Base-by-base conservation (phyloP, 2,113 vertebrate genomes). In the Neoarius graeffei region DNA sequence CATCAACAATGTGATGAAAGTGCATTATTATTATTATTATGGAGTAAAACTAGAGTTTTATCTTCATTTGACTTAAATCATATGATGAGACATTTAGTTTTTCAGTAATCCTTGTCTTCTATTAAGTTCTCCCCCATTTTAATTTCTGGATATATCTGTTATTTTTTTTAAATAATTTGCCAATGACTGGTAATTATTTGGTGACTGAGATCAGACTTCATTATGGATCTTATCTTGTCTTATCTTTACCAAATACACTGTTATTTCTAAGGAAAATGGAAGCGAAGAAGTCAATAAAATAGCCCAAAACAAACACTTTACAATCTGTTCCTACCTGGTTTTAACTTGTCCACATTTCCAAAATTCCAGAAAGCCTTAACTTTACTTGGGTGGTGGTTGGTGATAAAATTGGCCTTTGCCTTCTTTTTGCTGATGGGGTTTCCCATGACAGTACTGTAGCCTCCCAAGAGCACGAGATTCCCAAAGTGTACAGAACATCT, bases 351-450 rank as follows among this genome's bases (percentile, higher is more conserved):
- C 27, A 91, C 54, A 1, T 90, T 94, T 93, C 95, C 95, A 73
- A 97, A 96, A 85, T 93, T 95, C 96, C 97, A 97, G 87, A 95
- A 91, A 83, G 95, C 91, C 90, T 93, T 94, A 76, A 92, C 59
- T 92, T 93, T 96, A 86, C 30, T 91, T 79, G 74, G 35, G 48
- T 25, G 81, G 7, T 89, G 27, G 59, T 81, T 91, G 0, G 23
- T 81, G 25, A 69, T 73, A 11, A 17, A 79, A 71, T 67, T 93
- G 85, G 69, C 60, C 64, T 92, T 92, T 88, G 89, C 88, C 74
- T 95, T 95, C 94, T 94, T 96, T 95, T 97, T 98, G 93, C 96
- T 96, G 93, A 96, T 92, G 83, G 92, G 95, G 96, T 98, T 98
- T 89, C 97, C 97, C 97, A 99, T 99, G 88, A 86, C 87, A 90